Evolutionary conservation across 2,113 vertebrate species (phyloP).

Genomic region (Pycnonotus jocosus): DNA sequence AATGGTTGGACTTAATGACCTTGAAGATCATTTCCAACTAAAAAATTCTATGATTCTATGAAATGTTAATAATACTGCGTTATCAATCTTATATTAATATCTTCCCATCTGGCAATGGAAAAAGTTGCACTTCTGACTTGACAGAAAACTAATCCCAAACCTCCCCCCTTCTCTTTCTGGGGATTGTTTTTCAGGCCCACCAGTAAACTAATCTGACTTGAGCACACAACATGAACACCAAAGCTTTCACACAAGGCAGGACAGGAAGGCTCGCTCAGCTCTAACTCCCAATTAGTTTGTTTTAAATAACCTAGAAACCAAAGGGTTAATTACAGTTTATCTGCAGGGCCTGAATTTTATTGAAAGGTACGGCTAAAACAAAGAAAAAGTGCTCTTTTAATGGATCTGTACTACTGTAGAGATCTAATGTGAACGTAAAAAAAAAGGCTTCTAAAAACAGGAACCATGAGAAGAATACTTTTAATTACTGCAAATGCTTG

Average conservation of each 20-base stretch:
- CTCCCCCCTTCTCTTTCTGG: not conserved
- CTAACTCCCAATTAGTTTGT: not conserved
- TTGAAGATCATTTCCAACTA: not conserved
- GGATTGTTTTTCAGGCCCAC: conserved; percentile 31
- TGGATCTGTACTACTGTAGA: not conserved
- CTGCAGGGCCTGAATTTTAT: not conserved
- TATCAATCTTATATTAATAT: not conserved
- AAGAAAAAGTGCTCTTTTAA: not conserved
- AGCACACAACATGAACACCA: not conserved
- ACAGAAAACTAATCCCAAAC: not conserved
- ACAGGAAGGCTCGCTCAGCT: not conserved
- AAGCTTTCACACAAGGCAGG: not conserved
- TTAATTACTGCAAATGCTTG: not conserved
- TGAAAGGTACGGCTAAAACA: not conserved
- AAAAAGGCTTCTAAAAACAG: not conserved
- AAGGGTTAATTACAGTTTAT: not conserved
- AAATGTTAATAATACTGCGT: not conserved
- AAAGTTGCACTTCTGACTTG: not conserved
- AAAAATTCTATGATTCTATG: not conserved
- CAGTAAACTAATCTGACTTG: not conserved
- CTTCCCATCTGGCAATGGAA: not conserved
- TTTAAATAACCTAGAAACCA: not conserved
- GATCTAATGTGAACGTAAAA: not conserved
- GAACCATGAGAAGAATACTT: not conserved
- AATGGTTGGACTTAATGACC: not conserved